phyloP scores from a whole-genome alignment of 2,797 vertebrate species.

The Loriculus beryllinus region DNA sequence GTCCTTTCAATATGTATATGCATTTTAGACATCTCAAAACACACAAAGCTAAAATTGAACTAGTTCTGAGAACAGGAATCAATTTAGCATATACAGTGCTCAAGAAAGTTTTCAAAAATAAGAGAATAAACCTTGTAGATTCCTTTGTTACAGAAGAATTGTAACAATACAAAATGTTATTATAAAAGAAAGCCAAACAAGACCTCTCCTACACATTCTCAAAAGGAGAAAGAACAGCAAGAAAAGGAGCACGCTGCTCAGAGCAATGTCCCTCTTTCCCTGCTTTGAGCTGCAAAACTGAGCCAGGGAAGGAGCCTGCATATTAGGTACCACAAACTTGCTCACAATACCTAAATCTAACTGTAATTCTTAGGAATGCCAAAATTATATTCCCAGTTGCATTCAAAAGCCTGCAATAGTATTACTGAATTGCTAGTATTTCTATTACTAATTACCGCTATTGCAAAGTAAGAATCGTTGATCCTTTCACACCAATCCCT shows the following conservation, averaged over 20 bases:
- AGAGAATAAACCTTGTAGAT: background rate
- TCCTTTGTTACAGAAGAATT: background rate
- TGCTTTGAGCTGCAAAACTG: fast-evolving
- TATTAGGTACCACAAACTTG: background rate
- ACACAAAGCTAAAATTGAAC: background rate
- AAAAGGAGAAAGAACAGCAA: background rate
- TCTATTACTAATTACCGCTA: background rate
- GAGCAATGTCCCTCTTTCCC: background rate
- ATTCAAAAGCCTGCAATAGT: background rate
- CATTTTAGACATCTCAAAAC: background rate
- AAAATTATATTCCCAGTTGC: background rate
- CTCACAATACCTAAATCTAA: background rate
- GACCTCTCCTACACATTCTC: background rate
- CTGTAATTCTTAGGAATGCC: background rate
- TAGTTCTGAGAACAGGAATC: background rate
- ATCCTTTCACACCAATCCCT: background rate
- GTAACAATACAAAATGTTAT: background rate
- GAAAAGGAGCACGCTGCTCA: background rate
- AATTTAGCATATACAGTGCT: background rate
- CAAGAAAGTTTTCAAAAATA: background rate
- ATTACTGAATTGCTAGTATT: background rate
- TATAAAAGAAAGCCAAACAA: background rate
- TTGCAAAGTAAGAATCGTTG: background rate
- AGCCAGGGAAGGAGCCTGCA: background rate
- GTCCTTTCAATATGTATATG: background rate